These are phyloP conservation scores for Nudaria mundana DNA, from an alignment of 2,888 invertebrate genomes.

Conservation along the genomic window DNA sequence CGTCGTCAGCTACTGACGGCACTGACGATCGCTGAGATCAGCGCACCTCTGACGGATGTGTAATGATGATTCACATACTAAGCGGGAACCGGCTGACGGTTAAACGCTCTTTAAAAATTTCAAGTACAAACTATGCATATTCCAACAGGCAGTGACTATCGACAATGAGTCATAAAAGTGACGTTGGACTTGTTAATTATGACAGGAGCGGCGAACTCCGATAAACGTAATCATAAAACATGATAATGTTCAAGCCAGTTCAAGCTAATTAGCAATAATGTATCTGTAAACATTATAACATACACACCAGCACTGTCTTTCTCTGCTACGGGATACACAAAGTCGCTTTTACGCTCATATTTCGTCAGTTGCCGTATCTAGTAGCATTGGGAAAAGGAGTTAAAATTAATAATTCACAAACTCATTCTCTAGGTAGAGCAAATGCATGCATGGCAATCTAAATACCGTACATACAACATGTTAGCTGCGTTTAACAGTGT, in stretches of 20 bases:
- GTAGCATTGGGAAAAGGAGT: too few relatives aligned
- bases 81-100: conserved; percentile 51
- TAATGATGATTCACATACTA: conserved; percentile 57
- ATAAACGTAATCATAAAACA: conserved; percentile 17
- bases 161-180: conserved; percentile 52
- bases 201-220: conserved; percentile 19
- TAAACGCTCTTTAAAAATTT: conserved; percentile 55
- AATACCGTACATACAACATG: too few relatives aligned
- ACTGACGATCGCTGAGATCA: conserved; percentile 46
- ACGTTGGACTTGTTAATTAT: conserved; percentile 39
- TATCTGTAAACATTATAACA: conserved; percentile 23
- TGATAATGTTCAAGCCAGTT: conserved; percentile 15
- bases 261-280: conserved; percentile 12
- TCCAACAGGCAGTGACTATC: conserved; percentile 26
- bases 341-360: too few relatives aligned
- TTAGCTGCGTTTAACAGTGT: too few relatives aligned
- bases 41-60: conserved; percentile 60
- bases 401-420: too few relatives aligned
- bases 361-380: too few relatives aligned
- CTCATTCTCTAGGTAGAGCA: too few relatives aligned
- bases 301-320: too few relatives aligned
- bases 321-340: too few relatives aligned
- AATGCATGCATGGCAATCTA: too few relatives aligned
- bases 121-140: conserved; percentile 39
- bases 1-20: conserved; percentile 40